Base-by-base conservation (phyloP, 2,113 vertebrate genomes). In the Cheirogaleus medius region DNA sequence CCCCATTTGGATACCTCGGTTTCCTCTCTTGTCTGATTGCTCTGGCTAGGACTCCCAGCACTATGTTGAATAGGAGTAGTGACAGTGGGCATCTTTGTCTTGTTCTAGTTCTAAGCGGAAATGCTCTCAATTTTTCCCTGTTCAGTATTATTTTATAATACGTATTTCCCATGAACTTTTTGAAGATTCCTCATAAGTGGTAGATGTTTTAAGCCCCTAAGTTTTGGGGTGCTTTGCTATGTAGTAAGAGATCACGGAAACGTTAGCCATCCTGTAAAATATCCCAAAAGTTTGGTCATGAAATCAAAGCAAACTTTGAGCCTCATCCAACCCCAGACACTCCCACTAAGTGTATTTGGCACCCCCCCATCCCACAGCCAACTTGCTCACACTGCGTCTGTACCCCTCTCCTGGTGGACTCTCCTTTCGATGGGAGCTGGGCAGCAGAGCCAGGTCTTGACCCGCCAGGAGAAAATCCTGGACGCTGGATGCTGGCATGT, bases 401-500 rank as follows among this genome's bases (percentile, higher is more conserved):
- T 13, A 0, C 34, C 42, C 42, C 10, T 5, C 15, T 25, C 74
- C 9, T 8, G 3, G 17, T 1, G 42, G 25, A 37, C 3, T 6
- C 47, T 32, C 27, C 47, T 37, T 60, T 47, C 2, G 63, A 21
- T 2, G 8, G 17, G 0, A 1, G 42, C 11, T 3, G 2, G 42
- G 37, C 44, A 32, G 49, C 58, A 25, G 23, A 54, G 17, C 6
- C 14, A 21, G n/a, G 37, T 12, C 44, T 74, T 1, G 37, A 8
- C 15, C 18, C 15, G 25, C 58, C 29, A 21, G 84, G 29, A 84
- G 82, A 17, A 63, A 47, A 11, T 0, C 54, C 10, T 8, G 15
- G 15, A 0, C 18, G 0, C n/a, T 0, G 5, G 88, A 23, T 0
- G 5, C 54, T 1, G 42, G 10, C 17, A 18, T 0, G 1, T 8